Conservation (phyloP, 2,113 vertebrate species). For the Indicator maculatus region DNA sequence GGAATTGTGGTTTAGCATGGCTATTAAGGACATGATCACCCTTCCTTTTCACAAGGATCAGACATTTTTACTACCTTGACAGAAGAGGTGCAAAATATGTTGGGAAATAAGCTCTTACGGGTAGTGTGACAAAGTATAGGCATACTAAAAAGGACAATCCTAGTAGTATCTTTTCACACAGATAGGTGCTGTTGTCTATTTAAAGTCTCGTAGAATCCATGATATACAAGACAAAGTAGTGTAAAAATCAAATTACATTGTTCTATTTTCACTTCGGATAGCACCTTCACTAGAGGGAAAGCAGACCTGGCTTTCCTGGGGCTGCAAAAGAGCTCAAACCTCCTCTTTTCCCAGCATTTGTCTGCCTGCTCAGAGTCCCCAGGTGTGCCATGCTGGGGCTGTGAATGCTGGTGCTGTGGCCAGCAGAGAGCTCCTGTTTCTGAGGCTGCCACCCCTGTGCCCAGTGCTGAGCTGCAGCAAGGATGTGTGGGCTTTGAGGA, state of each 20-base stretch:
- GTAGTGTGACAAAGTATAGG: background rate
- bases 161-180: background rate
- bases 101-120: background rate
- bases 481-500: background rate
- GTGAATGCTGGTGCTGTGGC: fast-evolving
- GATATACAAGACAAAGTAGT: background rate
- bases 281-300: background rate
- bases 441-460: fast-evolving
- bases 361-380: fast-evolving
- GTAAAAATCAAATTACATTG: background rate
- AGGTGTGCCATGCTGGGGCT: fast-evolving
- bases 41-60: background rate
- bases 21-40: background rate
- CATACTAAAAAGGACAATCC: background rate
- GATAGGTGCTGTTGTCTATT: background rate
- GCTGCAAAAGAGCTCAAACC: fast-evolving
- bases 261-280: background rate
- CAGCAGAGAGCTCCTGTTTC: background rate
- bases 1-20: background rate
- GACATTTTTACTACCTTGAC: background rate
- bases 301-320: background rate
- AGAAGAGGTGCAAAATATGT: background rate
- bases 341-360: background rate
- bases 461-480: background rate
- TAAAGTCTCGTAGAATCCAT: background rate